Conservation (phyloP, 2,113 vertebrate genomes). For the Xiphias gladius region DNA sequence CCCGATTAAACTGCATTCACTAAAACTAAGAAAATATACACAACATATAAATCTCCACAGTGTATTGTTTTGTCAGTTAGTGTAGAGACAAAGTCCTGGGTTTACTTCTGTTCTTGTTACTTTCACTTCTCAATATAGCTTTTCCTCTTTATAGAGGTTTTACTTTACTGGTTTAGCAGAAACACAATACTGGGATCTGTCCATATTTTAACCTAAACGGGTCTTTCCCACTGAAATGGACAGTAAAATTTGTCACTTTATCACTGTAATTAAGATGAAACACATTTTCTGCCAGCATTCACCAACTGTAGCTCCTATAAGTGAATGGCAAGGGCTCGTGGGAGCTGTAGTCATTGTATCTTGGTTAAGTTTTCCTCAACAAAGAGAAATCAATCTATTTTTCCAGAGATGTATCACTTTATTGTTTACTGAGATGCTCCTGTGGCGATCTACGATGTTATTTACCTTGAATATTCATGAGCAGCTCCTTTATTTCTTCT, state of each 20-base stretch:
- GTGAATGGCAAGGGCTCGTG: not conserved
- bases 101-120: not conserved
- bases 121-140: not conserved
- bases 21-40: not conserved
- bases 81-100: not conserved
- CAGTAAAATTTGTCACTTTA: not conserved
- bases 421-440: constrained; percentile 12
- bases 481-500: not conserved
- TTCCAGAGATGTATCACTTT: constrained; percentile 33
- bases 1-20: not conserved
- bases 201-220: not conserved
- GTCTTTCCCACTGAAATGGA: not conserved
- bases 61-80: not conserved
- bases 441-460: not conserved
- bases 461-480: not conserved
- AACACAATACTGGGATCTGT: not conserved
- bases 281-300: not conserved
- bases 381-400: not conserved
- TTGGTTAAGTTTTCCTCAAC: not conserved
- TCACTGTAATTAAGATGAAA: not conserved
- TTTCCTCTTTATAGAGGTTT: not conserved
- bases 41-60: not conserved
- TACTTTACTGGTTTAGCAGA: not conserved
- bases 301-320: not conserved
- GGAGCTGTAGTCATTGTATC: constrained; percentile 1